Evolutionary conservation across 2,888 invertebrate genomes (phyloP).

Genomic region (Notodromas monacha): DNA sequence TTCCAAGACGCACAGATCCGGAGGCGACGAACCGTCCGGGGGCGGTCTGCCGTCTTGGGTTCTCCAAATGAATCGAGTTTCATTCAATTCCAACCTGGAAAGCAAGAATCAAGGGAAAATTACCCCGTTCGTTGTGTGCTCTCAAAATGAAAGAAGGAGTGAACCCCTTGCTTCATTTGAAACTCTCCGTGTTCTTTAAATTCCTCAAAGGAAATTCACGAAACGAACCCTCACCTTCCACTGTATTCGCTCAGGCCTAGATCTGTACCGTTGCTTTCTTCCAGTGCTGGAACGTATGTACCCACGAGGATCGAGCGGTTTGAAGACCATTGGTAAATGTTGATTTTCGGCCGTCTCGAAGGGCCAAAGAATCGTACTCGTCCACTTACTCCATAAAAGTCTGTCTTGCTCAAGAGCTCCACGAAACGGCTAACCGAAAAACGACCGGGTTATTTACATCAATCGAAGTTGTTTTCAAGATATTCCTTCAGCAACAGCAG

Average conservation of each 20-base stretch:
- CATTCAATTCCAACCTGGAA: conserved; percentile 19
- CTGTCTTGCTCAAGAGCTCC: conserved; percentile 26
- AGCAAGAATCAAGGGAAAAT: not conserved
- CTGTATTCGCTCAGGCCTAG: conserved; percentile 14
- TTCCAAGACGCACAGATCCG: conserved; percentile 28
- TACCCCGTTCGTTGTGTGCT: too few species aligned
- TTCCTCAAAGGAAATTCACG: too few species aligned
- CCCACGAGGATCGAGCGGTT: conserved; percentile 14
- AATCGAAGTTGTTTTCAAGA: too few species aligned
- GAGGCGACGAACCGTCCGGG: conserved; percentile 28
- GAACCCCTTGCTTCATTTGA: too few species aligned
- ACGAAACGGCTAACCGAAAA: too few species aligned
- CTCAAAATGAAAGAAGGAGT: too few species aligned
- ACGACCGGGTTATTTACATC: too few species aligned
- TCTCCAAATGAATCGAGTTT: conserved; percentile 27
- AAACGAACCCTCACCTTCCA: conserved; percentile 15
- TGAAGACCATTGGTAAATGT: conserved; percentile 15
- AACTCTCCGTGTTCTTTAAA: too few species aligned
- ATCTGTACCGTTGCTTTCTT: too few species aligned
- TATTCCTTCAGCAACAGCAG: too few species aligned
- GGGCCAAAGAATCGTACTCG: conserved; percentile 31
- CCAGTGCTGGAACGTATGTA: conserved; percentile 12
- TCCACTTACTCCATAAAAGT: conserved; percentile 40
- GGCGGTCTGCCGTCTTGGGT: conserved; percentile 26
- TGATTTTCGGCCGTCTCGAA: conserved; percentile 21